Evolutionary conservation across 2,888 invertebrate genomes (phyloP), one percentile per base, ranked within the genome.

Genomic region (Lasioglossum zephyrum): DNA sequence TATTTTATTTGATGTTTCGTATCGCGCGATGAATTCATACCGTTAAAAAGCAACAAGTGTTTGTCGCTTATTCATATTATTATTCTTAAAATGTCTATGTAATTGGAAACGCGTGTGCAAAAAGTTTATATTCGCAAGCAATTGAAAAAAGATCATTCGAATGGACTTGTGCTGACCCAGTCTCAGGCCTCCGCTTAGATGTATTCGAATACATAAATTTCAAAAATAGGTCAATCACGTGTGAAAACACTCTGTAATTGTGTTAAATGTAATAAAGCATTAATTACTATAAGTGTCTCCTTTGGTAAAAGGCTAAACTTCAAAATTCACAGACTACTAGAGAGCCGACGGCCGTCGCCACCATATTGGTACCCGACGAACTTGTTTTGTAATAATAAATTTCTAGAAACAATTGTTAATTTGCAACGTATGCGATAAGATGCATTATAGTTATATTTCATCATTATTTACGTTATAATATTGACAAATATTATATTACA

Each of bases 331-430:
- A 18, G 69, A 39, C 22, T 22, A 69, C 22, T 39, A 16, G 31
- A 63, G 6, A 26, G 69, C 69, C 69, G 69, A 69, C 69, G 69
- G 69, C 39, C 39, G 69, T 69, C 69, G 39, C 69, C 18, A 22
- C 18, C 22, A 22, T 47, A 47, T 4, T 22, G 11, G 22, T 18
- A 22, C 39, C 18, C 18, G 11, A 22, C 18, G 36, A 22, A 66
- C 18, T 18, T 18, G 18, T 66, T 66, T 66, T 18, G 6, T 36
- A 66, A 31, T 31, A 60, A 16, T 4, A 2, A 63, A 31, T 63
- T 9, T 39, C 36, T 1, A 36, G 36, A 36, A 1, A 36, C 2
- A 36, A 2, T 1, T 3, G 36, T 36, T 36, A 36, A 36, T 36
- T 36, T 36, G 36, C 36, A 66, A 36, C 18, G 18, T 9, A 36